These are phyloP conservation scores for Cladorhizidae sp. DNA, from an alignment of 37 sponge, comb jelly and placozoan species.

Conservation along the genomic window DNA sequence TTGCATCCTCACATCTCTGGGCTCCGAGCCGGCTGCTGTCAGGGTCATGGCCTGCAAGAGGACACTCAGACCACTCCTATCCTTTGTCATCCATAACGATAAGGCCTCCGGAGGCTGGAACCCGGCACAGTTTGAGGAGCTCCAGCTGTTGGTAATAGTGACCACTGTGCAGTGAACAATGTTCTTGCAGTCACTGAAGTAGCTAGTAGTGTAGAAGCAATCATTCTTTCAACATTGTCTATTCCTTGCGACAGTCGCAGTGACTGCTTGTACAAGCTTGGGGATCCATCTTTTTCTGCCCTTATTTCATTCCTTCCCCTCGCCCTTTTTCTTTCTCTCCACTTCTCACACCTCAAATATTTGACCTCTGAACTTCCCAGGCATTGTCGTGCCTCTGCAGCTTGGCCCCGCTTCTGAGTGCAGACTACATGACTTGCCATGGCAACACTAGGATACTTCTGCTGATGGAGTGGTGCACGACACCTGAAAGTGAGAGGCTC, in stretches of 20 bases:
- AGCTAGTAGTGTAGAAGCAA: not conserved
- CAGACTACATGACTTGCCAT: slow-evolving; percentile 92
- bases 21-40: slow-evolving; percentile 61
- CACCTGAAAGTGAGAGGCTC: slow-evolving; percentile 42
- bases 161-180: not conserved
- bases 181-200: not conserved
- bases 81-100: slow-evolving; percentile 89
- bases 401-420: slow-evolving; percentile 71
- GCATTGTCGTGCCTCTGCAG: slow-evolving; percentile 85
- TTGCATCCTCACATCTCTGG: slow-evolving; percentile 72
- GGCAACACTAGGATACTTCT: slow-evolving; percentile 92
- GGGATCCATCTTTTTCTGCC: no score
- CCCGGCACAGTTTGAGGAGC: slow-evolving; percentile 96
- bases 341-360: no score
- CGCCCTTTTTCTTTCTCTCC: no score
- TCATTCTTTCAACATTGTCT: not conserved
- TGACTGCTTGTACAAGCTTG: no score
- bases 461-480: slow-evolving; percentile 92
- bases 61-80: slow-evolving; percentile 80
- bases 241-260: no score
- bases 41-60: slow-evolving; percentile 74
- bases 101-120: slow-evolving; percentile 78
- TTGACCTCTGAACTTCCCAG: no score
- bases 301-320: no score
- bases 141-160: slow-evolving; percentile 84